A percentile compares a stretch with the other conserved stretches of the same genome.
These are phyloP conservation scores for Ia io DNA, from an alignment of 2,113 vertebrate genomes.

Conservation along the genomic window DNA sequence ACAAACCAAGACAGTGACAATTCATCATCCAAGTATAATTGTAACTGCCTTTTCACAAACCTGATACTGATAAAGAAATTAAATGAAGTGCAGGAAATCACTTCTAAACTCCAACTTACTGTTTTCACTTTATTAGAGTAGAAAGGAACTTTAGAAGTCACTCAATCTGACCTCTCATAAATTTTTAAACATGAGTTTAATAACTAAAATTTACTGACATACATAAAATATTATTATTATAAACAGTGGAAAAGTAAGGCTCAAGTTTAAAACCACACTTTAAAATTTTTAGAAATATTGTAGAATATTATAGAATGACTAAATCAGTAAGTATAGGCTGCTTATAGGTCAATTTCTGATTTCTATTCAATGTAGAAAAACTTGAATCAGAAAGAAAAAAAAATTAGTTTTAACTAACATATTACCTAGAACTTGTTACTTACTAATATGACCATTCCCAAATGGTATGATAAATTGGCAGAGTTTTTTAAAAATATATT, in stretches of 20 bases:
- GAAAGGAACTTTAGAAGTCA: not conserved
- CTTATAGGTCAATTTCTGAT: not conserved
- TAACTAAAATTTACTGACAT: conserved; percentile 29
- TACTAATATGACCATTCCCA: not conserved
- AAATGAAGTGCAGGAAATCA: not conserved
- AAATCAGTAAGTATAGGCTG: not conserved
- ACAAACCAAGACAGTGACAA: not conserved
- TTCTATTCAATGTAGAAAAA: not conserved
- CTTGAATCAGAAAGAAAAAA: not conserved
- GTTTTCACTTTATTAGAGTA: not conserved
- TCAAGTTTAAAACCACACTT: not conserved
- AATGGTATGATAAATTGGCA: not conserved
- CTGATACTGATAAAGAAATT: not conserved
- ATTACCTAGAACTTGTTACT: not conserved
- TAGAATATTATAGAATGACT: not conserved
- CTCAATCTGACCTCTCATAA: not conserved
- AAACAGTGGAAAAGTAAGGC: not conserved
- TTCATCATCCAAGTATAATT: not conserved
- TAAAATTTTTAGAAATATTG: conserved; percentile 11
- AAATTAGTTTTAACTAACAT: not conserved
- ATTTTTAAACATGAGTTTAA: conserved; percentile 6
- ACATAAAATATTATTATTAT: not conserved
- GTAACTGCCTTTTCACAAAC: not conserved
- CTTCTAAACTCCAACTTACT: not conserved
- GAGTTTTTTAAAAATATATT: too few relatives aligned